phyloP scores from a whole-genome alignment of 2,113 vertebrate species.

The Alligator sinensis region DNA sequence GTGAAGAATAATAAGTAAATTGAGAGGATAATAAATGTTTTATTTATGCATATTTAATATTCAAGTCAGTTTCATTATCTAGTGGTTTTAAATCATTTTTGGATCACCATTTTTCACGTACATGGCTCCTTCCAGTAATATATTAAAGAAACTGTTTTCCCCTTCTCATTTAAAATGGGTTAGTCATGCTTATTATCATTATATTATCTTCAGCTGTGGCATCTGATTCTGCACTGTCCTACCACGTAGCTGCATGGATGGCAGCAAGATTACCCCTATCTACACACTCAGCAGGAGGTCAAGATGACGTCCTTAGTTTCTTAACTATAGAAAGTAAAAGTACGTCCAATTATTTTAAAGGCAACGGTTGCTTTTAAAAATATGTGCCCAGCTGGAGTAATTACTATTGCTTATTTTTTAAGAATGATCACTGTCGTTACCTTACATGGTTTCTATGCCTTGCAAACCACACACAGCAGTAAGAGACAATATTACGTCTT shows the following conservation, averaged over 20 bases:
- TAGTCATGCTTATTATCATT: conserved; percentile 60
- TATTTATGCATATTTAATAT: conserved; percentile 81
- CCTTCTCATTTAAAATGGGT: conserved; percentile 75
- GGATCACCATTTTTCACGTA: conserved; percentile 54
- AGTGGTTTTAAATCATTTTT: conserved; percentile 72
- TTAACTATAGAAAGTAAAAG: conserved; percentile 64
- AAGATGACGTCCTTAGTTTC: conserved; percentile 54
- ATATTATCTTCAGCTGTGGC: conserved; percentile 60
- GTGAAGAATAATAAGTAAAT: conserved; percentile 71
- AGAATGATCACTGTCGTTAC: conserved; percentile 45
- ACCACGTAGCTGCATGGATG: not conserved
- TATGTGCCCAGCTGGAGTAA: conserved; percentile 62
- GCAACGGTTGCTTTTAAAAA: conserved; percentile 61
- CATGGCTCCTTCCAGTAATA: conserved; percentile 19
- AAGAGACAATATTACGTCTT: conserved; percentile 22
- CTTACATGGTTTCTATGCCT: conserved; percentile 51
- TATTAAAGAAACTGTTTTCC: conserved; percentile 62
- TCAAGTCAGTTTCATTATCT: conserved; percentile 78
- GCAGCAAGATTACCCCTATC: conserved; percentile 39
- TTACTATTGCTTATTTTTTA: conserved; percentile 51
- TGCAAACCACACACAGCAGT: conserved; percentile 41
- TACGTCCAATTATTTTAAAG: conserved; percentile 68
- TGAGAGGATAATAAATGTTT: conserved; percentile 76
- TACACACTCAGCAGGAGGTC: conserved; percentile 59
- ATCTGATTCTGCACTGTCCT: not conserved